Evolutionary conservation across 2,797 vertebrate species (phyloP).

Genomic region (Triplophysa yarkandensis): DNA sequence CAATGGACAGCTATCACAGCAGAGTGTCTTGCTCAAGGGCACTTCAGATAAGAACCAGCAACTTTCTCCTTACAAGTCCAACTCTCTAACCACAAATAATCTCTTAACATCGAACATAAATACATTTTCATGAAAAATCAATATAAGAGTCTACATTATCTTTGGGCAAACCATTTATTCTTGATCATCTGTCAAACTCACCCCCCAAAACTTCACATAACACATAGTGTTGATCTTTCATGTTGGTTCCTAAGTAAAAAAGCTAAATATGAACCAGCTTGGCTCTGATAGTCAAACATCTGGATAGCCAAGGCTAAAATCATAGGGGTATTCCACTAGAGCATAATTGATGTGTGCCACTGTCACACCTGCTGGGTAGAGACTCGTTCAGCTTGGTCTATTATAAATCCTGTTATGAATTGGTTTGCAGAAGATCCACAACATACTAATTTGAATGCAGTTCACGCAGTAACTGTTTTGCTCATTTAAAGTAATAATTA

Average conservation of each 20-base stretch:
- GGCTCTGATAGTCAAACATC: background rate
- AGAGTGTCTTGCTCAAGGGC: no score
- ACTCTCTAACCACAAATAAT: no score
- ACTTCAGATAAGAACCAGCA: no score
- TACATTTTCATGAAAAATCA: no score
- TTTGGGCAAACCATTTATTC: no score
- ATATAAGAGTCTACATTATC: no score
- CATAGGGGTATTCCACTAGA: background rate
- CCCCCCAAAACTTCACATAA: no score
- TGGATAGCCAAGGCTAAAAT: background rate
- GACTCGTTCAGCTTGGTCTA: conserved; percentile 1
- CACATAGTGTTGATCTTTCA: background rate
- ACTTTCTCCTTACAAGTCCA: no score
- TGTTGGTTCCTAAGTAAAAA: background rate
- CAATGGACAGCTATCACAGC: no score
- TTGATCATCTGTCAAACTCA: no score
- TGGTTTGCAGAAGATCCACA: background rate
- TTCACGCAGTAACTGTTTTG: background rate
- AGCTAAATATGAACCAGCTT: background rate
- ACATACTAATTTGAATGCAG: conserved; percentile 5
- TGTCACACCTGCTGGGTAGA: conserved; percentile 15
- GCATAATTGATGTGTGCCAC: background rate
- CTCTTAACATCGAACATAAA: no score
- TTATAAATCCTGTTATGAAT: conserved; percentile 20
- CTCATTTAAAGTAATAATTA: conserved; percentile 5